Percentiles rank a stretch among this genome's conserved stretches.
These are phyloP conservation scores for Murina feae DNA, from an alignment of 2,113 vertebrate species.

Conservation along the genomic window DNA sequence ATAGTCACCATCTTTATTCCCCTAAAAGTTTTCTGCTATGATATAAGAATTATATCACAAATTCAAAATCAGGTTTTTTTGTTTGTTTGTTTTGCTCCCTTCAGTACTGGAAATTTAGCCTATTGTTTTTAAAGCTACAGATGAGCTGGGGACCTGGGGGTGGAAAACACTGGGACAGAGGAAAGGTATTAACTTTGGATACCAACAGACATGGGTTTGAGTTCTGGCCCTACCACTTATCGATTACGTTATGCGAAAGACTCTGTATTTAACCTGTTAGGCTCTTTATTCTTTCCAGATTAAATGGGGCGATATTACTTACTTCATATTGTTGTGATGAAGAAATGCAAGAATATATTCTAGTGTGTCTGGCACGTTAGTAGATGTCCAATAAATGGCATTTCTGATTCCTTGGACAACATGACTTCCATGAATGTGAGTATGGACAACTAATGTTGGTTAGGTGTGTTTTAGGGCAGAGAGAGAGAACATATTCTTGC, in stretches of 20 bases:
- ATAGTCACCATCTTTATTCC: background rate
- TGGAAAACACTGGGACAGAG: background rate
- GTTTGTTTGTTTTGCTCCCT: background rate
- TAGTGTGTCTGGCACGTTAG: background rate
- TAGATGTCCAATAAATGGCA: background rate
- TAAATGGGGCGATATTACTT: background rate
- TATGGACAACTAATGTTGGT: background rate
- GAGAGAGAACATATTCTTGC: background rate
- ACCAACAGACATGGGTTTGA: background rate
- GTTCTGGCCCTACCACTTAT: background rate
- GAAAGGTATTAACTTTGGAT: background rate
- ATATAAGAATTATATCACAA: background rate
- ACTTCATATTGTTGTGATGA: background rate
- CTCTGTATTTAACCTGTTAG: background rate
- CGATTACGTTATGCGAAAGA: background rate
- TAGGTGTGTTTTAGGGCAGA: background rate
- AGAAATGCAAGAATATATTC: background rate
- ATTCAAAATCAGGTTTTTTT: background rate
- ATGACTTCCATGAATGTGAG: background rate
- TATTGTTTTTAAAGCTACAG: background rate
- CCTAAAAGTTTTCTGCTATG: background rate
- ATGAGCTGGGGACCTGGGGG: background rate
- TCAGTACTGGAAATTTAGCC: background rate
- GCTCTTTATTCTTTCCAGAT: background rate
- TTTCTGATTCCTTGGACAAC: background rate